Base-by-base conservation (phyloP, 2,888 invertebrate genomes). In the Limnephilus auricula region DNA sequence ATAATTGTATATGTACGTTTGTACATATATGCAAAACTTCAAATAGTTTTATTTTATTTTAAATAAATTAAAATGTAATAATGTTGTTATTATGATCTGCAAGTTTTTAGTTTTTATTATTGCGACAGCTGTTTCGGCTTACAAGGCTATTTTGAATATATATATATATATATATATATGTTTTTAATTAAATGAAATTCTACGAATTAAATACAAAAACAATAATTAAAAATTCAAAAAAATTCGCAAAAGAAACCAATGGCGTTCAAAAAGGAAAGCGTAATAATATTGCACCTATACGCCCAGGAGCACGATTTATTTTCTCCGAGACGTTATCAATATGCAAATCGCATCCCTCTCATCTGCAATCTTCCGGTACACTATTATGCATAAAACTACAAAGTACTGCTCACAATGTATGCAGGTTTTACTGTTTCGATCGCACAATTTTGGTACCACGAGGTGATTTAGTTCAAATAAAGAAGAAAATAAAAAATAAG, bases 311-410 rank as follows among this genome's bases (percentile, higher is more conserved):
- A 40, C 85, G 85, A 40, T 85, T 85, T 85, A n/a, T 85, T 40
- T 45, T 15, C 85, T 6, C 30, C 34, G 13, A 40, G 85, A 30
- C 85, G 30, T 85, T 85, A 85, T 85, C 85, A 45, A 85, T 40
- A 85, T 85, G 85, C 85, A 85, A 85, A 85, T 85, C 85, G 85
- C 85, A 85, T 85, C 37, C 30, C 40, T 82, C 82, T 18, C 82
- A 32, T 12, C 13, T 18, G 82, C 25, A 82, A 82, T 82, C 82
- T 82, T 34, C 15, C 9, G 82, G 15, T 82, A 25, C 82, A 82
- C 82, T 82, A 82, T 82, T 65, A 34, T 5, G 2, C 32, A 82
- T 32, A 82, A 32, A 82, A 32, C 32, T 34, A 18, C 82, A 32
- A n/a, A n/a, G n/a, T 25, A 65, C 65, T n/a, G 18, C 25, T 6